Evolutionary conservation across 2,797 vertebrate genomes (phyloP).

Genomic region (Eulemur coronatus): DNA sequence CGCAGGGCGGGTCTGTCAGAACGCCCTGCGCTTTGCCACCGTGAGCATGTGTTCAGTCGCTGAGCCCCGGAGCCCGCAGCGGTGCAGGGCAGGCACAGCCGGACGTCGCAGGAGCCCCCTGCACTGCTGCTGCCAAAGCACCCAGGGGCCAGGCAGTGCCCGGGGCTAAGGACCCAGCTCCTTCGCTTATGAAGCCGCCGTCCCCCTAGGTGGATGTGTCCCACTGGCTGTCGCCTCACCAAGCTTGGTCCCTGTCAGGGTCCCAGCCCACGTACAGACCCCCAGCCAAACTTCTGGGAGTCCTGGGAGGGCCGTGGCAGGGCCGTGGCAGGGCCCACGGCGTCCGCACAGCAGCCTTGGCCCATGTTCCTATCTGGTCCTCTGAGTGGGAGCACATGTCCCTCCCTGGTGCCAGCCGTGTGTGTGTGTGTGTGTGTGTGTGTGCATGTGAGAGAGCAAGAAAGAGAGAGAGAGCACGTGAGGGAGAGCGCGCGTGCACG

Average conservation of each 20-base stretch:
- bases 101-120: background rate
- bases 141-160: background rate
- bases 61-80: background rate
- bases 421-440: background rate
- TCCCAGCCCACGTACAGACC: background rate
- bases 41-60: background rate
- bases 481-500: too few relatives aligned
- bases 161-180: background rate
- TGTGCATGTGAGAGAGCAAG: too few relatives aligned
- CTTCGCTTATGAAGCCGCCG: background rate
- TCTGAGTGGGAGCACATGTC: conserved; percentile 86
- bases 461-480: too few relatives aligned
- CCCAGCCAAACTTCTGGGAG: background rate
- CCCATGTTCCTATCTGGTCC: conserved; percentile 91
- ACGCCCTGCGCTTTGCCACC: background rate
- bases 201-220: background rate
- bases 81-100: background rate
- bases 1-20: background rate
- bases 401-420: background rate
- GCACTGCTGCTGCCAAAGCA: background rate
- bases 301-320: background rate
- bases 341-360: conserved; percentile 58
- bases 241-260: background rate
- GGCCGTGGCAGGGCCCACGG: too few relatives aligned
- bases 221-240: background rate